phyloP scores from a whole-genome alignment of 2,888 invertebrate species.

The Orthonychiurus folsomi region DNA sequence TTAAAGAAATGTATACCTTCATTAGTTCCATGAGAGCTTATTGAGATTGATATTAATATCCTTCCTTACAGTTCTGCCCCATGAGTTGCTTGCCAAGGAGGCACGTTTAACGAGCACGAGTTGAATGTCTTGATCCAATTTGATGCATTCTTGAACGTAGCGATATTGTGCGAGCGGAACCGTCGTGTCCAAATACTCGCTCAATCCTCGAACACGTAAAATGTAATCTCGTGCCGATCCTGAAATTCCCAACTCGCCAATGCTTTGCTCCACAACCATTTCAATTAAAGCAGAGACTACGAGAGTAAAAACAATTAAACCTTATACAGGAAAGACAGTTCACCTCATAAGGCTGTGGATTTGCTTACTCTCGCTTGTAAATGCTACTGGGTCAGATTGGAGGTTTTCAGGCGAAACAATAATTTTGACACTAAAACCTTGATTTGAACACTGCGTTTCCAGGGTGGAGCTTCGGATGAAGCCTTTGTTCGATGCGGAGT shows the following conservation, averaged over 20 bases:
- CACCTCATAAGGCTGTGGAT: background rate
- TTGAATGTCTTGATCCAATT: constrained; percentile 77
- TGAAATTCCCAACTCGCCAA: constrained; percentile 69
- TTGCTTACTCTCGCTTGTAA: constrained; percentile 80
- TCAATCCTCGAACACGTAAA: constrained; percentile 72
- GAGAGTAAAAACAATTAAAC: constrained; percentile 22
- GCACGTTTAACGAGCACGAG: constrained; percentile 54
- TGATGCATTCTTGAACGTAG: constrained; percentile 86
- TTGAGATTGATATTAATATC: no score
- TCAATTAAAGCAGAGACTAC: constrained; percentile 79
- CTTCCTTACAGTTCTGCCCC: constrained; percentile 64
- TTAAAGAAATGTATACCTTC: constrained; percentile 19
- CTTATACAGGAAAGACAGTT: constrained; percentile 6
- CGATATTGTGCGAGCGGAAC: constrained; percentile 80
- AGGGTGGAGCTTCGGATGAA: constrained; percentile 80
- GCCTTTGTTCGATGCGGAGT: constrained; percentile 73
- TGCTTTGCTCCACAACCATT: constrained; percentile 73
- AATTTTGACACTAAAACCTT: constrained; percentile 78
- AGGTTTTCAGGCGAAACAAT: constrained; percentile 60
- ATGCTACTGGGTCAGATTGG: constrained; percentile 58
- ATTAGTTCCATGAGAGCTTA: constrained; percentile 11
- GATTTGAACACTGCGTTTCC: constrained; percentile 61
- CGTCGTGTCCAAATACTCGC: constrained; percentile 78
- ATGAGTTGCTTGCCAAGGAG: constrained; percentile 55
- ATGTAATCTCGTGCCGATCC: constrained; percentile 60